Conservation (phyloP, 1,140 invertebrate species). For the fruit fly (Drosophila melanogaster) region DNA sequence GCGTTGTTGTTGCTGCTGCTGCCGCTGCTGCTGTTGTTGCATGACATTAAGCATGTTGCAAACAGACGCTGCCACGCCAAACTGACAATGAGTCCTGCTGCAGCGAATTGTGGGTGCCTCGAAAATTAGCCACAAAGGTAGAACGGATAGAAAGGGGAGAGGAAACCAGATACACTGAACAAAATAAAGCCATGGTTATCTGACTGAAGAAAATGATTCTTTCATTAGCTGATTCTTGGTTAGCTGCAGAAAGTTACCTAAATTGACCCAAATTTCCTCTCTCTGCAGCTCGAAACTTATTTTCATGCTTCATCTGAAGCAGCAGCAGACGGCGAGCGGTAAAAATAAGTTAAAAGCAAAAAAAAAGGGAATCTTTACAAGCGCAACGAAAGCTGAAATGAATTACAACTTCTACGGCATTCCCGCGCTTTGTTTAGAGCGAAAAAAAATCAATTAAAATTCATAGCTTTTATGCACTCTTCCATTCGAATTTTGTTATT, state of each 20-base stretch:
- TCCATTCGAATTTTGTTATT: conserved; percentile 30
- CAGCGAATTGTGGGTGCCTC: conserved; percentile 81
- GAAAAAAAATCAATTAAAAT: conserved; percentile 83
- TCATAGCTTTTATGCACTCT: conserved; percentile 73
- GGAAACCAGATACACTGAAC: not conserved
- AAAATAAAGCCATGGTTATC: not conserved
- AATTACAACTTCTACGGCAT: conserved; percentile 74
- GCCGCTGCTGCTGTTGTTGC: conserved; percentile 38
- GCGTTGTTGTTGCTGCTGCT: conserved; percentile 68
- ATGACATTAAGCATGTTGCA: conserved; percentile 82
- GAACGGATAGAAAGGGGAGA: not conserved
- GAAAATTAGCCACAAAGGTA: conserved; percentile 71
- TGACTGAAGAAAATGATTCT: too few species aligned
- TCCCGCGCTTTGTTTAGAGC: conserved; percentile 34
- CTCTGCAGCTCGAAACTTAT: conserved; percentile 63
- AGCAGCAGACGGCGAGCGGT: conserved; percentile 14
- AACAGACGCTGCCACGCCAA: conserved; percentile 67
- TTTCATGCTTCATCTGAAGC: conserved; percentile 76
- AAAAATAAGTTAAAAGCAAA: conserved; percentile 22
- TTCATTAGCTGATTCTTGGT: too few species aligned
- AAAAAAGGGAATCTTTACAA: conserved; percentile 62
- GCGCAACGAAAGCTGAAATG: conserved; percentile 78
- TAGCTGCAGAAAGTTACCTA: too few species aligned
- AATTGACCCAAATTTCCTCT: not conserved
- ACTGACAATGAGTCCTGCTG: conserved; percentile 57